Percentiles rank a stretch among this genome's conserved stretches.
phyloP scores from a whole-genome alignment of 2,888 invertebrate genomes.

The Bellardia pandia region DNA sequence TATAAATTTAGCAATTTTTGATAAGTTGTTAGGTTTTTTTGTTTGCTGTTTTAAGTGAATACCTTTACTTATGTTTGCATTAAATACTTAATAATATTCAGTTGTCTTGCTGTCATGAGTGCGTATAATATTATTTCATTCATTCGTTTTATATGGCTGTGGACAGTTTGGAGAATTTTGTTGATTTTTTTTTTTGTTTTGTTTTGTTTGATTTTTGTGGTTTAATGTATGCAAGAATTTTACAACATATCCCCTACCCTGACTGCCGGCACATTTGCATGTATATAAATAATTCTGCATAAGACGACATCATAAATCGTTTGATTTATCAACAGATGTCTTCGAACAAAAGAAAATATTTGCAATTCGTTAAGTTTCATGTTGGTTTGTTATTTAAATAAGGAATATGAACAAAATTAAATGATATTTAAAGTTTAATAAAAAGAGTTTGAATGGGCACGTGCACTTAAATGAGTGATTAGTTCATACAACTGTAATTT shows the following conservation, averaged over 20 bases:
- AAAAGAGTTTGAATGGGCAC: no score
- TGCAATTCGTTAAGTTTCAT: neutral
- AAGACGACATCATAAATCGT: conserved; percentile 68
- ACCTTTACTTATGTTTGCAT: neutral
- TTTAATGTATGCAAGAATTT: conserved; percentile 58
- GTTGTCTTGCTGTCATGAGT: conserved; percentile 56
- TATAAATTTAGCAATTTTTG: no score
- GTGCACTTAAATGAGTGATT: no score
- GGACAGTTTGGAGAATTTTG: conserved; percentile 62
- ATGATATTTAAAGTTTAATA: no score
- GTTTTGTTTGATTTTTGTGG: neutral
- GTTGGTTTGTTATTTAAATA: neutral
- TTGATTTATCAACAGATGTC: conserved; percentile 68
- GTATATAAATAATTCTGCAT: conserved; percentile 52
- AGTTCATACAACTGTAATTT: no score
- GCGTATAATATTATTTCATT: conserved; percentile 59
- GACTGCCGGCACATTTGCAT: neutral
- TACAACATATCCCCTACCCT: conserved; percentile 20
- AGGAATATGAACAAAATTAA: no score
- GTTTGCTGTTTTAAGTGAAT: neutral
- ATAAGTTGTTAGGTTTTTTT: neutral
- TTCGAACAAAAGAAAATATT: conserved; percentile 21
- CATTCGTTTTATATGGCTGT: conserved; percentile 50
- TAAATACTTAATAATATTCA: conserved; percentile 44
- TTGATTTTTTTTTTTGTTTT: neutral